Percentiles rank a stretch among this genome's conserved stretches.
These are phyloP conservation scores for Tenthredo mesomela DNA, from an alignment of 2,888 invertebrate genomes.

Conservation along the genomic window DNA sequence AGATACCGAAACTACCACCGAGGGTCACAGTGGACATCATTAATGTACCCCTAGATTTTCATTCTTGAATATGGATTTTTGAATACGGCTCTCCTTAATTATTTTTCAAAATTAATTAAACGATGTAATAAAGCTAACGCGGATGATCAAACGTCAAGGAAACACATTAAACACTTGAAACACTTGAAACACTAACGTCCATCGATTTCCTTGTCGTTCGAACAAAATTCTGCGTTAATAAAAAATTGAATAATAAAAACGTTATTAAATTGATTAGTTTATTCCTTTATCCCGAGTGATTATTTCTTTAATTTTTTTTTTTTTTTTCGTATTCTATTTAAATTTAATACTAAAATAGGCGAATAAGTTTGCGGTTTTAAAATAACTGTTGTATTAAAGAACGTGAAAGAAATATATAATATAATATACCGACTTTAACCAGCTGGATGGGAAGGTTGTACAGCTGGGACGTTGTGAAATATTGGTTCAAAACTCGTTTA, in stretches of 20 bases:
- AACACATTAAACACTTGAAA: conserved; percentile 8
- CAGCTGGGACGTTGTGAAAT: conserved; percentile 8
- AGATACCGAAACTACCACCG: not conserved
- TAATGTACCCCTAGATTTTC: not conserved
- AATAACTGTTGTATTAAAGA: not conserved
- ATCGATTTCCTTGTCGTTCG: conserved; percentile 4
- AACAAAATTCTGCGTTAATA: not conserved
- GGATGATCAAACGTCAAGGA: not conserved
- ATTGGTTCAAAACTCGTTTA: not conserved
- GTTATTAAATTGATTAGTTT: not conserved
- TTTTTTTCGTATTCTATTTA: not conserved
- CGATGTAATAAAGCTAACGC: too few species aligned
- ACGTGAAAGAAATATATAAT: not conserved
- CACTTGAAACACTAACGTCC: conserved; percentile 18
- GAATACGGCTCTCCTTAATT: not conserved
- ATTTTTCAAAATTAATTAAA: not conserved
- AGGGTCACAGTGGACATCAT: conserved; percentile 8
- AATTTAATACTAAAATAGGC: not conserved
- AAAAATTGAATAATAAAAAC: not conserved
- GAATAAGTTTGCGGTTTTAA: not conserved
- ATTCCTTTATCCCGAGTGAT: not conserved
- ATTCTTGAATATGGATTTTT: not conserved
- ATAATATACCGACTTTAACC: not conserved
- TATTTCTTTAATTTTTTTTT: not conserved
- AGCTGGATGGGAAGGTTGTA: conserved; percentile 19